Base-by-base conservation (phyloP, 2,888 invertebrate genomes). In the Eupithecia dodoneata region DNA sequence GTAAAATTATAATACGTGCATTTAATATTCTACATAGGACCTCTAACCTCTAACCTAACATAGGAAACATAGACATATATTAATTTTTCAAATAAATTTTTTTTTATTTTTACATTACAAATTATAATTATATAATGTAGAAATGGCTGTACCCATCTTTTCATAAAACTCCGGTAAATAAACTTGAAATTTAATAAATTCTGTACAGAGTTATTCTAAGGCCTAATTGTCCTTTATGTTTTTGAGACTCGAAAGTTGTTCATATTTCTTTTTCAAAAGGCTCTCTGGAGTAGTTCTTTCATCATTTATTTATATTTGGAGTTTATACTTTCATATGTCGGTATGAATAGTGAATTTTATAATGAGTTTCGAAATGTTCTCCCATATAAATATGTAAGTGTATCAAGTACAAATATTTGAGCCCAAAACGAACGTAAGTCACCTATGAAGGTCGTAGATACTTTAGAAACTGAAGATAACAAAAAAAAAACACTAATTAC, bases 111-210 rank as follows among this genome's bases (percentile, higher is more conserved):
- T n/a, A n/a, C n/a, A n/a, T n/a, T n/a, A 30, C 30, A 30, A 30
- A 30, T 30, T 30, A 30, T 30, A 30, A 30, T 30, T 30, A 30
- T 30, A 30, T 30, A 30, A 30, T 30, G 30, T 30, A 30, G 30
- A 30, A 30, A 44, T 44, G 44, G 44, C 49, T n/a, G 55, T 3
- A n/a, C 55, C n/a, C n/a, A n/a, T n/a, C 55, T 44, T 18, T 44
- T 52, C 45, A 74, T 42, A 30, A 55, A n/a, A n/a, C n/a, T 55
- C 7, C 82, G 79, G 83, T 80, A 85, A 86, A 85, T 87, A 82
- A 82, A 81, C 81, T 75, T 80, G n/a, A 66, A 67, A 67, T 6
- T 55, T 55, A 15, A 66, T 66, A 66, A 66, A 66, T 66, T 65
- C 3, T 9, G 41, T 41, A 47, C 73, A n/a, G 15, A 49, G 44